Conservation (phyloP, 2,888 invertebrate species). For the Lottia gigantea region DNA sequence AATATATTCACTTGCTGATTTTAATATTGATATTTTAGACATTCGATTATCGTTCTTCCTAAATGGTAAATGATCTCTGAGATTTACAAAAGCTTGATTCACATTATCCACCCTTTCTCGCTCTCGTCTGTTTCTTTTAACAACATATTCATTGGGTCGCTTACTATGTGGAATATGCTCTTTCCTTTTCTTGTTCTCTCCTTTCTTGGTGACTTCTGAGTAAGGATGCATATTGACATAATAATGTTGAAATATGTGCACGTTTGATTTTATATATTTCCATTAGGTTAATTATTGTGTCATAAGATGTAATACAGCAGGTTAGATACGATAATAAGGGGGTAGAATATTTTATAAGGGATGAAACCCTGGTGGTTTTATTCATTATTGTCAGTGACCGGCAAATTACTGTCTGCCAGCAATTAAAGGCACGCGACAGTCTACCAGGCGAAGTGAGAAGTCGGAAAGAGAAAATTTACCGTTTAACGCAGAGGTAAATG, state of each 20-base stretch:
- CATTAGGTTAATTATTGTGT: no score
- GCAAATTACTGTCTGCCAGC: conserved; percentile 6
- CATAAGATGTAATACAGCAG: no score
- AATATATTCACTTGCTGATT: conserved; percentile 28
- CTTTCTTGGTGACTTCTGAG: neutral
- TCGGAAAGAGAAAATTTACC: no score
- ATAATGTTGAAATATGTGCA: no score
- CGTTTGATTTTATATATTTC: no score
- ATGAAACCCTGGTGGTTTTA: no score
- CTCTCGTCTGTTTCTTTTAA: conserved; percentile 32
- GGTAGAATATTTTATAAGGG: no score
- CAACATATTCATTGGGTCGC: conserved; percentile 28
- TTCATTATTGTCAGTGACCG: neutral
- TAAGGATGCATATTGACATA: no score
- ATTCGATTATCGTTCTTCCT: conserved; percentile 19
- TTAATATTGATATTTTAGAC: conserved; percentile 34
- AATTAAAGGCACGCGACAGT: conserved; percentile 2
- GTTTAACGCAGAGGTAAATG: no score
- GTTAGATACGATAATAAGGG: no score
- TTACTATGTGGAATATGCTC: conserved; percentile 31
- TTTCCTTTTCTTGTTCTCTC: neutral
- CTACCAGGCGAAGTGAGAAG: neutral
- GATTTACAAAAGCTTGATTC: conserved; percentile 30
- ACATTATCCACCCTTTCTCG: conserved; percentile 29
- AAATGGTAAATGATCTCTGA: conserved; percentile 26